These are phyloP conservation scores for Enchytraeus crypticus DNA, from an alignment of 2,888 invertebrate species.

Conservation along the genomic window DNA sequence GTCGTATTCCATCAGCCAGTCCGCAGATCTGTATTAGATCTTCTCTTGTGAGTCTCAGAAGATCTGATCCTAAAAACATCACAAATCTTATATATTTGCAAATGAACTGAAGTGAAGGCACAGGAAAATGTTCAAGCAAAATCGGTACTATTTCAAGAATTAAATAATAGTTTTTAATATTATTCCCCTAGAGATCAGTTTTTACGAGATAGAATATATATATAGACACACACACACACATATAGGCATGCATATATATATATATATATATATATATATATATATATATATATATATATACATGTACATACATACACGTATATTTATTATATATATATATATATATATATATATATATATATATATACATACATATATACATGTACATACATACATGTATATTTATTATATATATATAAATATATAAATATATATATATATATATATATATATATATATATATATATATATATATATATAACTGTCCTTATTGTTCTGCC, in stretches of 20 bases:
- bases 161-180: too few relatives aligned
- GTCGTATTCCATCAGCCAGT: conserved; percentile 81
- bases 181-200: neutral
- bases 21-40: conserved; percentile 91
- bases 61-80: conserved; percentile 57
- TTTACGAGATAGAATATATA: neutral
- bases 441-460: too few relatives aligned
- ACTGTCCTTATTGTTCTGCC: too few relatives aligned
- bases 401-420: too few relatives aligned
- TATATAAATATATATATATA: too few relatives aligned
- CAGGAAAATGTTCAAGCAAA: too few relatives aligned
- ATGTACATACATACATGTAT: too few relatives aligned
- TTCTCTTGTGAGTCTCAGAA: conserved; percentile 76
- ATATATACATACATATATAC: too few relatives aligned
- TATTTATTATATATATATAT: neutral
- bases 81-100: neutral
- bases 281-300: neutral
- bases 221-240: neutral
- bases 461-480: too few relatives aligned
- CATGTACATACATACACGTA: neutral
- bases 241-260: neutral
- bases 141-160: too few relatives aligned
- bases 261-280: neutral
- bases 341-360: neutral
- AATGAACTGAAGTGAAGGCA: too few relatives aligned